Conservation (phyloP, 2,797 vertebrate genomes). For the Paratrypauchen microcephalus region DNA sequence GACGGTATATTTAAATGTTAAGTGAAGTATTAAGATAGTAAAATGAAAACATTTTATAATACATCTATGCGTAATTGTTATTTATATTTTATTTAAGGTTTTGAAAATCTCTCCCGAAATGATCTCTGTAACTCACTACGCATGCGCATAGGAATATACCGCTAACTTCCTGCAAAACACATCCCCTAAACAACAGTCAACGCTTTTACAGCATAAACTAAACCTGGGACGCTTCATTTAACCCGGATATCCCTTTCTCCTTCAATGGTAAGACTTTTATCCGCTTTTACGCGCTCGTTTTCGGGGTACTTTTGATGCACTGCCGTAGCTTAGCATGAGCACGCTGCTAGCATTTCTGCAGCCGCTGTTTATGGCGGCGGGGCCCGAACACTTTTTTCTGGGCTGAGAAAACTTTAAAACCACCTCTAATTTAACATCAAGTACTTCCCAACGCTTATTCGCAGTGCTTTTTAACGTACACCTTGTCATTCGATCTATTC, state of each 20-base stretch:
- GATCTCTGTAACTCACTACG: slow-evolving; percentile 11
- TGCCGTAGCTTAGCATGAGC: slow-evolving; percentile 28
- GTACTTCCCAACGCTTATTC: accelerated
- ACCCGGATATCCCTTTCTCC: slow-evolving; percentile 32
- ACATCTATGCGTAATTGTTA: not conserved
- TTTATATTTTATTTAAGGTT: no score
- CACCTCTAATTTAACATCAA: slow-evolving; percentile 13
- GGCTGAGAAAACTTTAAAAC: slow-evolving; percentile 51
- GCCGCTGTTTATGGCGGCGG: slow-evolving; percentile 45
- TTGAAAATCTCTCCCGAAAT: not conserved
- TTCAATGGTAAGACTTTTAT: slow-evolving; percentile 74
- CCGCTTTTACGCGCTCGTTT: not conserved
- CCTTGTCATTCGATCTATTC: accelerated
- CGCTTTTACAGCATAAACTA: slow-evolving; percentile 66
- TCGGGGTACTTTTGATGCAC: not conserved
- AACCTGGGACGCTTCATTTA: slow-evolving; percentile 40
- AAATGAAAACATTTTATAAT: not conserved
- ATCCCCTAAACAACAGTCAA: slow-evolving; percentile 80
- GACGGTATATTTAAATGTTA: not conserved
- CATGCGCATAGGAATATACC: slow-evolving; percentile 56
- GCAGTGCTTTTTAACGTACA: accelerated
- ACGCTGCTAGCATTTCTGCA: slow-evolving; percentile 55
- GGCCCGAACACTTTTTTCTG: slow-evolving; percentile 50
- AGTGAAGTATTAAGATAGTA: not conserved
- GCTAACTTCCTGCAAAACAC: slow-evolving; percentile 79